Percentiles rank a stretch among this genome's conserved stretches.
Evolutionary conservation across 2,888 invertebrate species (phyloP).

Genomic region (Pherbina coryleti): DNA sequence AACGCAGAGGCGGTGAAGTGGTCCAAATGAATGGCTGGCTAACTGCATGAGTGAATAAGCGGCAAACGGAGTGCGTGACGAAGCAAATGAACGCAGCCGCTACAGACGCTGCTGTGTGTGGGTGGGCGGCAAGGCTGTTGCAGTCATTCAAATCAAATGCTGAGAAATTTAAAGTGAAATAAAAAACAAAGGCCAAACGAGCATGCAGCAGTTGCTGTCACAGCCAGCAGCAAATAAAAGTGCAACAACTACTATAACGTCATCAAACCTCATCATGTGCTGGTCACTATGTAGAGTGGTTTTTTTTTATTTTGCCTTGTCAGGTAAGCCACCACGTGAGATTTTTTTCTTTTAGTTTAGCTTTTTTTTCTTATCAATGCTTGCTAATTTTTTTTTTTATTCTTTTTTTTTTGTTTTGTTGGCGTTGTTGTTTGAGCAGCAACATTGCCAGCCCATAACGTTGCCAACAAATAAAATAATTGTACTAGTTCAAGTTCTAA

Average conservation of each 20-base stretch:
- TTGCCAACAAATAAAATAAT: not conserved
- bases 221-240: not conserved
- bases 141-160: slow-evolving; percentile 20
- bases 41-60: not conserved
- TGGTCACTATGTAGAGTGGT: slow-evolving; percentile 18
- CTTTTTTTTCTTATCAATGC: not conserved
- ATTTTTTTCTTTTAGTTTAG: not conserved
- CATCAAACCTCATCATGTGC: slow-evolving; percentile 1
- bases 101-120: slow-evolving; percentile 20
- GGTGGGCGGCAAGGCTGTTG: slow-evolving; percentile 36
- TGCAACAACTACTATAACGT: slow-evolving; percentile 1
- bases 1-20: slow-evolving; percentile 12
- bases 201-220: not conserved
- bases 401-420: no score
- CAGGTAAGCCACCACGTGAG: slow-evolving; percentile 1
- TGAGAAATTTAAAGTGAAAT: slow-evolving; percentile 10
- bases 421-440: not conserved
- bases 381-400: not conserved
- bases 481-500: slow-evolving; percentile 14
- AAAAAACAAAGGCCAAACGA: not conserved
- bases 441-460: not conserved
- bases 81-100: not conserved
- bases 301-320: not conserved
- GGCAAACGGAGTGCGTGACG: not conserved
- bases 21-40: slow-evolving; percentile 1